These are phyloP conservation scores for Nanger granti DNA, from an alignment of 2,113 vertebrate genomes.

Conservation along the genomic window DNA sequence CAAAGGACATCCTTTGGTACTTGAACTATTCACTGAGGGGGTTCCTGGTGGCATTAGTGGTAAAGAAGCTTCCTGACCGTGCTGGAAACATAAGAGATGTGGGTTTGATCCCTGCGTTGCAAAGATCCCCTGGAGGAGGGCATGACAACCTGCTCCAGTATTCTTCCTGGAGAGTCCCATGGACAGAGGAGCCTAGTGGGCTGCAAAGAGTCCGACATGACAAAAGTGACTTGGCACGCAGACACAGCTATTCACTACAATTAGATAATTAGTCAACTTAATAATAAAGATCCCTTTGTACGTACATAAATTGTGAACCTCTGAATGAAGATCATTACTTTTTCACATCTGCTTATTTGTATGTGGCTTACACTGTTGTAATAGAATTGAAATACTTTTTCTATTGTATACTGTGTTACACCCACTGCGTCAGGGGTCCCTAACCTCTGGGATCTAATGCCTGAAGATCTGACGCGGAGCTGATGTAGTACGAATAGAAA, in stretches of 20 bases:
- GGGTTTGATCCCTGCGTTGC: background rate
- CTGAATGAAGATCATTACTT: background rate
- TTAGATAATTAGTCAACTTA: background rate
- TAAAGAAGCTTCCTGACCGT: background rate
- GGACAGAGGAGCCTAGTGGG: background rate
- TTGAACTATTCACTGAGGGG: background rate
- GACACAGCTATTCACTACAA: background rate
- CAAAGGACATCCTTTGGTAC: background rate
- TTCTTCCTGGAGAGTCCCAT: background rate
- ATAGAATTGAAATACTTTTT: background rate
- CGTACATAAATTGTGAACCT: background rate
- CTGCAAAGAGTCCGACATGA: background rate
- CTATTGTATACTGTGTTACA: background rate
- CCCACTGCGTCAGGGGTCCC: background rate
- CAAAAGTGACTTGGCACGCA: background rate
- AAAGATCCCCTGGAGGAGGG: background rate
- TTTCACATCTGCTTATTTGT: background rate
- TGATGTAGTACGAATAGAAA: background rate
- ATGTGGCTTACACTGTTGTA: background rate
- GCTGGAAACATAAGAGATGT: background rate
- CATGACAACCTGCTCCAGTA: background rate
- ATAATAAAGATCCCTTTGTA: background rate
- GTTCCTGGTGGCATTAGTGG: background rate
- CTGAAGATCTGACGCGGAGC: background rate
- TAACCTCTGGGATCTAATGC: background rate